Evolutionary conservation across 92 coral and sea anemone species (phyloP).

Genomic region (Umimayanthus kanabou): DNA sequence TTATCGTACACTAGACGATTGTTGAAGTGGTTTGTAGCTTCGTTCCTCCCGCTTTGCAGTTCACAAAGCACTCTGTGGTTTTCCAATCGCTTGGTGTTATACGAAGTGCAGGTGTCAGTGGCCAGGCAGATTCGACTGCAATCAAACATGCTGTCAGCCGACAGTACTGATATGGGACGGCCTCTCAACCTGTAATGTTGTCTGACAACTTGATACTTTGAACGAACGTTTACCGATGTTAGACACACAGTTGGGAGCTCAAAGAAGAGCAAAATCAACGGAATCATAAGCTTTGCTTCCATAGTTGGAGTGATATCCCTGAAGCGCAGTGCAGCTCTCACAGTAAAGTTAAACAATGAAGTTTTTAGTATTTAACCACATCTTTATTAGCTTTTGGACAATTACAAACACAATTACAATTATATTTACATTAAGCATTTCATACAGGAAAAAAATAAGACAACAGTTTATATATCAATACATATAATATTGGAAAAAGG

Average conservation of each 20-base stretch:
- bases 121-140: not conserved
- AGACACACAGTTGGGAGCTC: not conserved
- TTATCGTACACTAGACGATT: not conserved
- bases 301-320: not conserved
- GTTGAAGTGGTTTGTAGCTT: not conserved
- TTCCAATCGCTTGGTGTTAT: not conserved
- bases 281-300: not conserved
- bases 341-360: not conserved
- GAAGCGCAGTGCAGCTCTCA: not conserved
- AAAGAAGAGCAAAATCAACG: not conserved
- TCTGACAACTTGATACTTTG: not conserved
- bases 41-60: not conserved
- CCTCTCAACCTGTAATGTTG: slow-evolving; percentile 7
- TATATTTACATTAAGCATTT: not conserved
- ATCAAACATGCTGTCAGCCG: not conserved
- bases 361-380: too few species aligned
- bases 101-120: slow-evolving; percentile 1
- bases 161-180: not conserved
- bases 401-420: not conserved
- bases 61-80: slow-evolving; percentile 8
- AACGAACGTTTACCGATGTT: not conserved
- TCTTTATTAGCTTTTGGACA: not conserved
- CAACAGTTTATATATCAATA: too few species aligned
- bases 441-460: not conserved
- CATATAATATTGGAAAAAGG: too few species aligned